Base-by-base conservation (phyloP, 1,140 invertebrate genomes). In the Belonocnema kinseyi region DNA sequence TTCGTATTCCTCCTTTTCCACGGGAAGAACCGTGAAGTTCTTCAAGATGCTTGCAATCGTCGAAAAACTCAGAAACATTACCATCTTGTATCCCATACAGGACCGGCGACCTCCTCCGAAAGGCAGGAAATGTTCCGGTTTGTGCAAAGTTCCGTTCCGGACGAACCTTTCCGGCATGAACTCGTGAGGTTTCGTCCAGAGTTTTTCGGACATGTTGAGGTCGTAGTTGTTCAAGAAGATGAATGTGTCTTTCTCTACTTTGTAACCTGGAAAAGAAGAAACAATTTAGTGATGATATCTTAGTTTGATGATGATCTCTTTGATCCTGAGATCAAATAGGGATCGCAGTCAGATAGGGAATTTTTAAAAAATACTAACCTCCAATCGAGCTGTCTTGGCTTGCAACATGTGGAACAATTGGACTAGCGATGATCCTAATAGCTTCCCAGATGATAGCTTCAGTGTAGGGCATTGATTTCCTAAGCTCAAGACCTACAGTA, bases 171-270 rank as follows among this genome's bases (percentile, higher is more conserved):
- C 94, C 83, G 11, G 97, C 94, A 76, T 94, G 89, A 91, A 91
- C 54, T 26, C 93, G 2, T 86, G 77, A 0, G 90, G 89, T 4
- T 85, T 80, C 0, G 53, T 90, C 97, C 97, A 98, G 54, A 95
- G 93, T 50, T 95, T 92, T 0, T 93, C 89, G 14, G 94, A 95
- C 85, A 94, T 95, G 87, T 98, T 97, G 19, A 98, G 87, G 58
- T 96, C 95, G 88, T 96, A 97, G 78, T 97, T 98, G 86, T 98
- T 98, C 46, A 98, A 93, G 84, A 98, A 97, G 1, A 98, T 93
- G 53, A 97, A 93, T 0, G 96, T 97, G 19, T 95, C 96, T 85
- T 96, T 95, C 52, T 95, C 93, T 0, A 98, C 93, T 26, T 92
- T 92, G 87, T 93, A 97, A 19, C 95, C 90, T 91, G 79, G 8